phyloP scores from a whole-genome alignment of 2,888 invertebrate genomes.

The Amaurobius ferox region DNA sequence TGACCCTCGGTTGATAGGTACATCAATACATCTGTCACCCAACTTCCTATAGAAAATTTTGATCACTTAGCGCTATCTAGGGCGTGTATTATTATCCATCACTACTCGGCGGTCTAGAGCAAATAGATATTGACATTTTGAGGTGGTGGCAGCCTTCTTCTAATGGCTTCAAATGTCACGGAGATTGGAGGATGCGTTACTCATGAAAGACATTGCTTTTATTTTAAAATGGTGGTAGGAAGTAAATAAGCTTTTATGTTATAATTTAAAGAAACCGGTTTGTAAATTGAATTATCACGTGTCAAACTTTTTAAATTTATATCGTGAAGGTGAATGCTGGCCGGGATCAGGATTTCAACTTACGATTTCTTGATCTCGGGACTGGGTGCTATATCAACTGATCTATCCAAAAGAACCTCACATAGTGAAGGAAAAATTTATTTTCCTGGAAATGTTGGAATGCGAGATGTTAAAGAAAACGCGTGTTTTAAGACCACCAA shows the following conservation, averaged over 20 bases:
- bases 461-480: no score
- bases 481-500: no score
- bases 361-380: no score
- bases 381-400: no score
- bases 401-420: no score
- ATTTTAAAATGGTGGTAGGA: not conserved
- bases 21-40: not conserved
- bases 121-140: slow-evolving; percentile 46
- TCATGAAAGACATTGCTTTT: not conserved
- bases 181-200: not conserved
- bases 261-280: no score
- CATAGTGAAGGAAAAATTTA: no score
- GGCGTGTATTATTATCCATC: slow-evolving; percentile 14
- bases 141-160: slow-evolving; percentile 21
- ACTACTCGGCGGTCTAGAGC: not conserved
- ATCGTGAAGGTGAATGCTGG: no score
- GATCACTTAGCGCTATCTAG: slow-evolving; percentile 27
- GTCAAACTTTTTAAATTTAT: no score
- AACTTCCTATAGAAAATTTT: slow-evolving; percentile 10
- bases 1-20: not conserved
- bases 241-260: not conserved
- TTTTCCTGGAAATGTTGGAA: no score
- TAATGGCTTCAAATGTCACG: slow-evolving; percentile 33
- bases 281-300: no score
- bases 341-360: no score